A percentile compares a stretch with the other conserved stretches of the same genome.
Conservation (phyloP, 2,113 vertebrate species). For the Ptilorrhoa leucosticta region DNA sequence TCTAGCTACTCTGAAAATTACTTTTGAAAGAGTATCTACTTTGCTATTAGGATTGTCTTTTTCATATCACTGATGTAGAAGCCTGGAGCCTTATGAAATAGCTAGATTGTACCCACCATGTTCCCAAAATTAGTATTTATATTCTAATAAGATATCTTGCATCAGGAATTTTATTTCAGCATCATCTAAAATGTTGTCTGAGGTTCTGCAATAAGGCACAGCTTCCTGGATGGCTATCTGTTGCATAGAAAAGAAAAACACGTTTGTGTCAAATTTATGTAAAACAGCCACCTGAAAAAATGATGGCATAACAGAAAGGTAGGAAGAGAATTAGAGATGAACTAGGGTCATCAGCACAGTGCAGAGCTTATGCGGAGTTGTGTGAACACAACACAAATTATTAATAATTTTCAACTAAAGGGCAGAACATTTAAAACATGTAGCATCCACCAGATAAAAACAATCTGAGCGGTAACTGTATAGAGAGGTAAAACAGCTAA, state of each 20-base stretch:
- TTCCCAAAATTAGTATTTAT: not conserved
- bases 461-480: not conserved
- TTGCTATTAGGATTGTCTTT: not conserved
- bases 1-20: not conserved
- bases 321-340: not conserved
- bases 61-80: not conserved
- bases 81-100: not conserved
- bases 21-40: not conserved
- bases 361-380: not conserved
- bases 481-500: not conserved
- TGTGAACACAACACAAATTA: not conserved
- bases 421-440: not conserved
- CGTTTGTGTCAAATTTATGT: not conserved
- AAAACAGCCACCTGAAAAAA: conserved; percentile 3
- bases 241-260: not conserved
- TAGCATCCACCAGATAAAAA: not conserved
- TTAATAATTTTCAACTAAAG: not conserved
- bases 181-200: not conserved
- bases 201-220: not conserved
- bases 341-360: not conserved
- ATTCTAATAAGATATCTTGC: not conserved
- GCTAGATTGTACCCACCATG: accelerated
- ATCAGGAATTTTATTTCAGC: not conserved
- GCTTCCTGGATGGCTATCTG: not conserved
- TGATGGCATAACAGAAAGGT: not conserved